Percentiles rank a stretch among this genome's conserved stretches.
These are phyloP conservation scores for Clunio marinus DNA, from an alignment of 2,888 invertebrate genomes.

Conservation along the genomic window DNA sequence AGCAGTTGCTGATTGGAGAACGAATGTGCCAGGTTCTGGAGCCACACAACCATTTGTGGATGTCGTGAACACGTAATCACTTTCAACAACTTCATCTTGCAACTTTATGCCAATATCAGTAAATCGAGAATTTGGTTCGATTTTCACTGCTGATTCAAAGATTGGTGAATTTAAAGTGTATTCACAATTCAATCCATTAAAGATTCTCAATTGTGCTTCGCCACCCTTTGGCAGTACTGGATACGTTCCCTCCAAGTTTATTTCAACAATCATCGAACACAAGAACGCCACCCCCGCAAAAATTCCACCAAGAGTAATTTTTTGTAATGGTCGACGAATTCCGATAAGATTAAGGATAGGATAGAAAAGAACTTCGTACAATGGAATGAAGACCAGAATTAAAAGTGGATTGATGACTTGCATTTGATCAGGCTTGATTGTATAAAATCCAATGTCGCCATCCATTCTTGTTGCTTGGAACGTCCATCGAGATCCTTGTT, in stretches of 20 bases:
- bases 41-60: not conserved
- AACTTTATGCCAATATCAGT: not conserved
- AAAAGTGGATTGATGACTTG: slow-evolving; percentile 86
- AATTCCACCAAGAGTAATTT: slow-evolving; percentile 82
- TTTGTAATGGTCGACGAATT: slow-evolving; percentile 72
- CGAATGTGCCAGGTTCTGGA: not conserved
- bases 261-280: slow-evolving; percentile 81
- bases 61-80: not conserved
- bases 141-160: not conserved
- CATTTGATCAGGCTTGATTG: slow-evolving; percentile 89
- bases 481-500: slow-evolving; percentile 90
- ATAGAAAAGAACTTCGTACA: slow-evolving; percentile 76
- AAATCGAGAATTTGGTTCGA: not conserved
- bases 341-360: slow-evolving; percentile 68
- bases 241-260: slow-evolving; percentile 70
- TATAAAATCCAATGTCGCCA: slow-evolving; percentile 68
- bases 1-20: slow-evolving; percentile 25
- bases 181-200: slow-evolving; percentile 60
- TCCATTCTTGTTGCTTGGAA: slow-evolving; percentile 88
- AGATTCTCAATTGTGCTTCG: slow-evolving; percentile 64
- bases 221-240: slow-evolving; percentile 58
- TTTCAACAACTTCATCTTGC: not conserved
- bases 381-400: slow-evolving; percentile 78
- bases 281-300: slow-evolving; percentile 80
- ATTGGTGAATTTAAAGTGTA: not conserved